phyloP scores from a whole-genome alignment of 1,140 invertebrate genomes.

The Diachasma alloeum region DNA sequence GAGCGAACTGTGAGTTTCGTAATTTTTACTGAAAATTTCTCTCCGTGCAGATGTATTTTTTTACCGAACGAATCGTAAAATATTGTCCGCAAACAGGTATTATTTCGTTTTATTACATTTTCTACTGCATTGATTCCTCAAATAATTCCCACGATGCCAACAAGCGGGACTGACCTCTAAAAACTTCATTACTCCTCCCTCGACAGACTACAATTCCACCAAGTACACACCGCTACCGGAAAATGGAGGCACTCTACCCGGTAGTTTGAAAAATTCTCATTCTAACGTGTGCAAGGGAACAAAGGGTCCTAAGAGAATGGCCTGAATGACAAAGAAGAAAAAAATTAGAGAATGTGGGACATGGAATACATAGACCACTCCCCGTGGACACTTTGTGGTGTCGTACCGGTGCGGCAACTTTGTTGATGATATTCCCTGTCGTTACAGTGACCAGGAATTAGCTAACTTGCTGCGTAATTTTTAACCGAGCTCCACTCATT shows the following conservation, averaged over 20 bases:
- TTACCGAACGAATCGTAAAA: no score
- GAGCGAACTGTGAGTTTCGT: no score
- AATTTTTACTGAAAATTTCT: no score
- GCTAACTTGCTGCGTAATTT: slow-evolving; percentile 17
- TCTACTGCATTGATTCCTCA: no score
- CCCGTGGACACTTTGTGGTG: slow-evolving; percentile 8
- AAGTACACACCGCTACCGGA: background rate
- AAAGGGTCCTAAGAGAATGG: background rate
- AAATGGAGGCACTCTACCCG: background rate
- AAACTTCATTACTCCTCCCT: no score
- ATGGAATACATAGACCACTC: slow-evolving; percentile 1
- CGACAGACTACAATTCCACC: no score
- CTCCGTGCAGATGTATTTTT: no score
- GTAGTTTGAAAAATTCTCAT: background rate
- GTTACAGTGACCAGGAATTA: slow-evolving; percentile 14
- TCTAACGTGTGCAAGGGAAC: background rate
- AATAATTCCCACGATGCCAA: no score
- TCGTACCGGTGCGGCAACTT: slow-evolving; percentile 20
- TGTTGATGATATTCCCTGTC: slow-evolving; percentile 37
- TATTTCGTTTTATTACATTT: no score
- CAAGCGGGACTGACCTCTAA: no score
- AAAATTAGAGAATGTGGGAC: slow-evolving; percentile 1
- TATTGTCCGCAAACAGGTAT: no score
- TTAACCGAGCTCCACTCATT: background rate
- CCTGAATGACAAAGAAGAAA: background rate